Evolutionary conservation across 1,140 invertebrate genomes (phyloP).

Genomic region (Dendroctonus ponderosae): DNA sequence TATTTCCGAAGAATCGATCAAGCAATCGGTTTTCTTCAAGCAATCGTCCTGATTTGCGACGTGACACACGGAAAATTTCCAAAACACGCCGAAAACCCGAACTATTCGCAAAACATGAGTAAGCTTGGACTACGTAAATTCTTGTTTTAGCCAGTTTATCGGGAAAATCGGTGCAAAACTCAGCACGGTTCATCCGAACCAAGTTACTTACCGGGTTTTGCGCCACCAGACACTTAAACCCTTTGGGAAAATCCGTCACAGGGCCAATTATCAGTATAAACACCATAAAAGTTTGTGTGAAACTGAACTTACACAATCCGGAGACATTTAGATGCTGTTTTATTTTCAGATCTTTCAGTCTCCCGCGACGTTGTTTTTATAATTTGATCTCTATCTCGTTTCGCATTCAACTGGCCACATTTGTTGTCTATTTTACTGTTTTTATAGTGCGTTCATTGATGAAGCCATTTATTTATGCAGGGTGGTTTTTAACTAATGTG

Average conservation of each 20-base stretch:
- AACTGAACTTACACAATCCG: conserved; percentile 48
- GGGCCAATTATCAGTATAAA: conserved; percentile 38
- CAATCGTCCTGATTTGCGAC: no score
- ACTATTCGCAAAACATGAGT: conserved; percentile 25
- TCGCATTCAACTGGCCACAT: background rate
- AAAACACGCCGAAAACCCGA: conserved; percentile 13
- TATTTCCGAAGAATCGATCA: no score
- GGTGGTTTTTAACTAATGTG: no score
- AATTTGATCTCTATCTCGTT: conserved; percentile 28
- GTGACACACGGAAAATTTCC: background rate
- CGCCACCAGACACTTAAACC: background rate
- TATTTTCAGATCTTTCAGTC: conserved; percentile 50
- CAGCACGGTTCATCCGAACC: background rate
- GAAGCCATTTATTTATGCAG: no score
- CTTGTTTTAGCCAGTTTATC: conserved; percentile 18
- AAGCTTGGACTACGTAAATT: conserved; percentile 6
- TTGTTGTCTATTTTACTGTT: background rate
- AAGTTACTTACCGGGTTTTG: conserved; percentile 20
- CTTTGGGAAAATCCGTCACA: conserved; percentile 13
- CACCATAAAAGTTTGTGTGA: conserved; percentile 41
- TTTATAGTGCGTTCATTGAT: no score
- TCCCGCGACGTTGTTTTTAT: conserved; percentile 47
- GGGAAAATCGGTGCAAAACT: conserved; percentile 1
- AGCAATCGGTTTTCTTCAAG: no score
- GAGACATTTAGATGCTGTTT: conserved; percentile 50